Evolutionary conservation across 2,888 invertebrate species (phyloP), one percentile per base, ranked within the genome.

Genomic region (Sceliomorpha sp.): DNA sequence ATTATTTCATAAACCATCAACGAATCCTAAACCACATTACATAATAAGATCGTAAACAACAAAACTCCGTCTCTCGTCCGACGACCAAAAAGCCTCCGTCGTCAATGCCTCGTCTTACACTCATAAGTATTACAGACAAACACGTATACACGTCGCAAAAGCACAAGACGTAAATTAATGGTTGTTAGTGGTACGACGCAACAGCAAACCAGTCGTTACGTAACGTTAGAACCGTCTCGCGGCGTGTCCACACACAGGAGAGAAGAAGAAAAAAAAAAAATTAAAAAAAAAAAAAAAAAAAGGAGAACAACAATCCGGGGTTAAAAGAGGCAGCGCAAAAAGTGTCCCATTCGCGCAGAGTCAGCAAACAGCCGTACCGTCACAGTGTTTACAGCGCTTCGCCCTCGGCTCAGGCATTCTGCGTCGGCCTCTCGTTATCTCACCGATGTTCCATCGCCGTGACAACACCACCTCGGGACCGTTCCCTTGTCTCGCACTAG

Each of bases 351-450:
- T 58, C 7, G 44, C 42, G 20, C 34, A 13, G 40, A 10, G n/a
- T n/a, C 17, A 37, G 12, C 29, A 56, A 58, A 47, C 48, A 50
- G 69, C 20, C 86, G 84, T 93, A 95, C 95, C 95, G 94, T 95
- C 95, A 94, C 95, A 95, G 91, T 94, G 94, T 92, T 94, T 94
- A 94, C 95, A 95, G 93, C 95, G 94, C 91, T 95, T 95, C 90
- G 95, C 94, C 92, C 94, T 93, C 91, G 95, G 94, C 91, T 92
- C 92, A 90, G 91, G 92, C 89, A 89, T 89, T 88, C 87, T 87
- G 88, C 78, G 88, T 82, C 84, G 84, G 85, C 86, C 88, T 87
- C 84, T 87, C 84, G 85, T 84, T 80, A 83, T 79, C 81, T 88
- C 86, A 88, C 83, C 87, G 87, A 81, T 85, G 83, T 86, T 84